phyloP scores from a whole-genome alignment of 2,888 invertebrate species.

The Lasioglossum figueresi region DNA sequence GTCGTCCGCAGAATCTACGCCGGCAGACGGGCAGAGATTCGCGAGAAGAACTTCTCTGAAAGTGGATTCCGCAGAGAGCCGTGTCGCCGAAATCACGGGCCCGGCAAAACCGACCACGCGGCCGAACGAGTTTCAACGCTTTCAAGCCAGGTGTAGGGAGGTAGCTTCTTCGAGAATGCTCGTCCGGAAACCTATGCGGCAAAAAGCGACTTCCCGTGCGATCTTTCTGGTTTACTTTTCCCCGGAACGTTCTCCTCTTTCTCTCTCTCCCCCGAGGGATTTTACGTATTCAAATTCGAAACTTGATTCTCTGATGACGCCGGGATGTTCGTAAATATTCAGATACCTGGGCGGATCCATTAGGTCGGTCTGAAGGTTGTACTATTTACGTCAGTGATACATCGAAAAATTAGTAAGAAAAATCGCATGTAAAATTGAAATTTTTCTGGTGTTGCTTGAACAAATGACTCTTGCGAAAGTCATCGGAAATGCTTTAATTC shows the following conservation, averaged over 20 bases:
- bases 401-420: not conserved
- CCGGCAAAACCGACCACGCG: not conserved
- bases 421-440: not conserved
- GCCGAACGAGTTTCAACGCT: not conserved
- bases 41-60: conserved; percentile 7
- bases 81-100: conserved; percentile 1
- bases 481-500: too few relatives aligned
- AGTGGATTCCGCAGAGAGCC: conserved; percentile 20
- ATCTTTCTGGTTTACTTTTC: conserved; percentile 1
- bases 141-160: not conserved
- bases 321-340: not conserved
- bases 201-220: not conserved
- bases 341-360: not conserved
- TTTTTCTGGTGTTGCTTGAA: not conserved
- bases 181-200: not conserved
- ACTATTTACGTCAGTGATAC: not conserved
- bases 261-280: not conserved
- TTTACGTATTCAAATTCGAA: conserved; percentile 3
- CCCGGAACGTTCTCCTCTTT: not conserved
- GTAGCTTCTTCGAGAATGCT: not conserved
- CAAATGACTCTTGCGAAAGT: too few relatives aligned
- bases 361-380: not conserved
- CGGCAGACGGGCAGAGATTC: conserved; percentile 15
- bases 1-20: conserved; percentile 52
- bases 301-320: not conserved